Evolutionary conservation across 2,797 vertebrate species (phyloP).

Genomic region (Threskiornis aethiopicus): DNA sequence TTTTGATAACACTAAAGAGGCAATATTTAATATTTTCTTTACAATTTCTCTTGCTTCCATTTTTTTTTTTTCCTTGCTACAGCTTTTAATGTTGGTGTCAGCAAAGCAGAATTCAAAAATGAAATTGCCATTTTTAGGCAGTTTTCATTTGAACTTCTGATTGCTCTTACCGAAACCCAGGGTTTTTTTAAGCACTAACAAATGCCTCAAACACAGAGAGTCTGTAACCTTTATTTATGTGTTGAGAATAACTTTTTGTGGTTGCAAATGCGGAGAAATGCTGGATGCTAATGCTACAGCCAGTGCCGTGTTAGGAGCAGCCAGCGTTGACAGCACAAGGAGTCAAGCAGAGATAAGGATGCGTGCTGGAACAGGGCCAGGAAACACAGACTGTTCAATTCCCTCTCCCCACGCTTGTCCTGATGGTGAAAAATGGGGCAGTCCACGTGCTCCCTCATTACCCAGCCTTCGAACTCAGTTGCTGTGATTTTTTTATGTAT

Average conservation of each 20-base stretch:
- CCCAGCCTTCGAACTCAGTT: background rate
- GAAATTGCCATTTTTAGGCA: background rate
- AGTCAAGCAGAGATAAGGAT: background rate
- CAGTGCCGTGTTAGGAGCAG: background rate
- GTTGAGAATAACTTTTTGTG: background rate
- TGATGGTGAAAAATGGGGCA: background rate
- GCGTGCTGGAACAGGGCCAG: background rate
- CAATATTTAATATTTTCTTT: background rate
- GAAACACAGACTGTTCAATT: accelerated
- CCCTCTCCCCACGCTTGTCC: background rate
- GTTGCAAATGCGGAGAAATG: background rate
- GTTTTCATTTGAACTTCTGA: background rate
- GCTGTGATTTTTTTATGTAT: background rate
- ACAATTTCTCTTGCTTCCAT: background rate
- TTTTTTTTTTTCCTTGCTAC: background rate
- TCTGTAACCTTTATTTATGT: background rate
- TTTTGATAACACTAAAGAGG: background rate
- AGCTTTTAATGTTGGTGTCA: background rate
- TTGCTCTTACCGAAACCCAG: background rate
- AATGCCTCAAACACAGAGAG: background rate
- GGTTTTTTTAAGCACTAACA: background rate
- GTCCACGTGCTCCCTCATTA: accelerated
- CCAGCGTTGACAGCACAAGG: background rate
- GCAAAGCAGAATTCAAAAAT: background rate
- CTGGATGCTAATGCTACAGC: background rate